A percentile compares a stretch with the other conserved stretches of the same genome.
These are phyloP conservation scores for Pollachius pollachius DNA, from an alignment of 2,113 vertebrate genomes.

Conservation along the genomic window DNA sequence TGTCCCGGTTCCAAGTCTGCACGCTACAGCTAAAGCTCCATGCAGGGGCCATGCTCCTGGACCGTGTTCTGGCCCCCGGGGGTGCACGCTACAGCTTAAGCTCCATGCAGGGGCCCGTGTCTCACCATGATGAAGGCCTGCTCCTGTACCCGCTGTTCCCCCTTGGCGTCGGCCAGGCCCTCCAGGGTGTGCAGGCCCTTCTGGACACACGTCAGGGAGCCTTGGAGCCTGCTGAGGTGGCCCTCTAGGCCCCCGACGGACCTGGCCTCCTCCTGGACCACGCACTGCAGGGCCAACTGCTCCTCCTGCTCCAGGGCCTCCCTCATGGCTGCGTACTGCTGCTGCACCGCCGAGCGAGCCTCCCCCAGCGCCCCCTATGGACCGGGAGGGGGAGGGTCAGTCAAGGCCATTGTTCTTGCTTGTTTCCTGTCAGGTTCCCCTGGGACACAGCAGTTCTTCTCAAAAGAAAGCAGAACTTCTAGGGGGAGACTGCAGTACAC, in stretches of 20 bases:
- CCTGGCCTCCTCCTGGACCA: slow-evolving; percentile 62
- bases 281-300: slow-evolving; percentile 58
- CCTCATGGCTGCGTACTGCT: slow-evolving; percentile 70
- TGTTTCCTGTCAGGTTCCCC: too few relatives aligned
- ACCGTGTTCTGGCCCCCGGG: slow-evolving; percentile 5
- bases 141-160: slow-evolving; percentile 52
- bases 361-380: slow-evolving; percentile 52
- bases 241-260: slow-evolving; percentile 62
- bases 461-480: too few relatives aligned
- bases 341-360: slow-evolving; percentile 45
- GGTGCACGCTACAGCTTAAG: neutral
- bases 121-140: slow-evolving; percentile 74
- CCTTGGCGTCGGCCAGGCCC: slow-evolving; percentile 58
- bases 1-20: too few relatives aligned
- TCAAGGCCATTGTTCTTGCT: neutral
- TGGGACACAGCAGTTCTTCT: too few relatives aligned
- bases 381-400: neutral
- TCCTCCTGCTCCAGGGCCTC: slow-evolving; percentile 73
- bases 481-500: too few relatives aligned
- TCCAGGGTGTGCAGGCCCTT: slow-evolving; percentile 57
- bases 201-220: slow-evolving; percentile 55
- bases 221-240: slow-evolving; percentile 57
- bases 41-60: slow-evolving; percentile 56
- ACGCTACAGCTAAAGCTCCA: neutral
- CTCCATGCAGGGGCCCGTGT: neutral